Conservation (phyloP, 53 echinoderm and acorn worm genomes). For the Hippasteria phrygiana region DNA sequence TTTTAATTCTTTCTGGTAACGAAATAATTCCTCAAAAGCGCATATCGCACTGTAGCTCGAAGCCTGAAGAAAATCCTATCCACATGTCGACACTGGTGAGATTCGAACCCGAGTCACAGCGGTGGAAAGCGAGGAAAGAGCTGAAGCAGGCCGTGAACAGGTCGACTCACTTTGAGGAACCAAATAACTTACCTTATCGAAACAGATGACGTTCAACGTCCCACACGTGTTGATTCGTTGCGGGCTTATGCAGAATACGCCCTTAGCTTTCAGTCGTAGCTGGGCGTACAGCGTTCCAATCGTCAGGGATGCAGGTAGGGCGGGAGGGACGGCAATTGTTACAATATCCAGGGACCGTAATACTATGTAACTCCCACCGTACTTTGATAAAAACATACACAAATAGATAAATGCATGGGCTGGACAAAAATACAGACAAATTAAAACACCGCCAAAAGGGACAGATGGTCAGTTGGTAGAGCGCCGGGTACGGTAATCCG, state of each 20-base stretch:
- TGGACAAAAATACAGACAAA: too few species aligned
- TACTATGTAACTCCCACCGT: slow-evolving; percentile 66
- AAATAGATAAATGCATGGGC: neutral
- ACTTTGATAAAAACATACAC: slow-evolving; percentile 39
- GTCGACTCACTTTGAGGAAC: neutral
- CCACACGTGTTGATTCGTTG: slow-evolving; percentile 94
- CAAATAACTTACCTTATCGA: slow-evolving; percentile 85
- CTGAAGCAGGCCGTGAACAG: neutral
- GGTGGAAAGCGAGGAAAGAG: too few species aligned
- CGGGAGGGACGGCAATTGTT: slow-evolving; percentile 91
- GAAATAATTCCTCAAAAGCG: too few species aligned
- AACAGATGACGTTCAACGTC: slow-evolving; percentile 89
- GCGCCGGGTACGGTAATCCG: too few species aligned
- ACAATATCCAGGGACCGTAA: slow-evolving; percentile 87
- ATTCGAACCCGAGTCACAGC: too few species aligned
- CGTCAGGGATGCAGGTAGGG: slow-evolving; percentile 91
- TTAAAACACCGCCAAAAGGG: too few species aligned
- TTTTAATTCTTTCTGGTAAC: too few species aligned
- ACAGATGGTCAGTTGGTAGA: too few species aligned
- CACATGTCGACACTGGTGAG: too few species aligned
- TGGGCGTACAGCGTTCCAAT: slow-evolving; percentile 95
- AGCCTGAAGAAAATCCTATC: too few species aligned
- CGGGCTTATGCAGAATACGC: slow-evolving; percentile 95
- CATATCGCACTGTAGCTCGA: too few species aligned
- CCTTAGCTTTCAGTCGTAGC: slow-evolving; percentile 79